Conservation (phyloP, 2,797 vertebrate genomes). For the Glossophaga mutica region DNA sequence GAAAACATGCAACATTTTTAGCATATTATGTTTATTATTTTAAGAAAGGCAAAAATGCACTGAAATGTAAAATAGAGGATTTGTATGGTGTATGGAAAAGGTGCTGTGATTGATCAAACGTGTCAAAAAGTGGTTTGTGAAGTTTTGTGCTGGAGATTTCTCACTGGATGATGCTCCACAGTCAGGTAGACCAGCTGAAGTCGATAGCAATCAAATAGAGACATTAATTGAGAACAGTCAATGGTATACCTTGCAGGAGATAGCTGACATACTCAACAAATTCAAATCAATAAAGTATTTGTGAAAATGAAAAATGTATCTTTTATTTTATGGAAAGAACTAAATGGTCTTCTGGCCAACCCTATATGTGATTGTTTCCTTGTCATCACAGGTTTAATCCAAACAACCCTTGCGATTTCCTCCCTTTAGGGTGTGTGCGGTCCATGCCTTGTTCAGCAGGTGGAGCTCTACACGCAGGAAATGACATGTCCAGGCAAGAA, state of each 20-base stretch:
- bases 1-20: background rate
- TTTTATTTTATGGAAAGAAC: background rate
- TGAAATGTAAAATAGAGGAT: background rate
- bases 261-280: background rate
- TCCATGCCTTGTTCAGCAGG: slow-evolving; percentile 53
- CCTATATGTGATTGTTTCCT: background rate
- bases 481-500: background rate
- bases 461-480: slow-evolving; percentile 51
- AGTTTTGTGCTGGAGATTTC: background rate
- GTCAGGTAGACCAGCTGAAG: background rate
- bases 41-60: background rate
- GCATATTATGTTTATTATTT: background rate
- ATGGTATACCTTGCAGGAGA: background rate
- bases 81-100: background rate
- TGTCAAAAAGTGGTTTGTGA: background rate
- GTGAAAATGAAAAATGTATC: background rate
- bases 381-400: background rate
- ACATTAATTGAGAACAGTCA: background rate
- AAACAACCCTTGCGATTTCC: background rate
- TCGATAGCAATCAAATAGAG: background rate
- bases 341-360: background rate
- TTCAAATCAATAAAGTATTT: background rate
- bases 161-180: background rate
- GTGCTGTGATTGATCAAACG: background rate
- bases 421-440: background rate